Base-by-base conservation (phyloP, 1,140 invertebrate species). In the Paraescarpia echinospica region DNA sequence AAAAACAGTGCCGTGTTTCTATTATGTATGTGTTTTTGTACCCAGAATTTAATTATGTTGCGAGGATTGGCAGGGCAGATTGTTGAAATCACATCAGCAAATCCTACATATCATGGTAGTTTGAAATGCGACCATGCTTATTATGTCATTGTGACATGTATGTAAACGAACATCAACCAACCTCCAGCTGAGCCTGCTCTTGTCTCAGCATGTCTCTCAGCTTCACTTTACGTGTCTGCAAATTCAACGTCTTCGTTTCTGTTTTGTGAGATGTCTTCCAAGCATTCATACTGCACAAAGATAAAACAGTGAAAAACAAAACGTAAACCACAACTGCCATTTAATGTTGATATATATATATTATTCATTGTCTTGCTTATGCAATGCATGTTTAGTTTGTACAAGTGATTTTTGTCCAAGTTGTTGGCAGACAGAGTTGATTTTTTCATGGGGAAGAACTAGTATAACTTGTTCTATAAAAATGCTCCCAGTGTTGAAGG, bases 261-360 rank as follows among this genome's bases (percentile, higher is more conserved):
- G 34, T 91, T 59, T 14, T 48, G 34, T 91, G 33, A 33, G 34
- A 33, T 33, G 34, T 59, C 14, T 51, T 91, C 34, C 33, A 48
- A 33, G 91, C 91, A 59, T 48, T 48, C 91, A 91, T 91, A 34
- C 91, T 91, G 34, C 34, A 48, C 14, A 41, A 27, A 27, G 91
- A 51, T 91, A 33, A 14, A 91, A 48, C 41, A 33, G n/a, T 41
- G 18, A 59, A 27, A 35, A 34, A 12, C 22, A 35, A 48, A 91
- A 91, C n/a, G 5, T 90, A 90, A 90, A 90, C 0, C 18, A 18
- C 4, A 90, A 34, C n/a, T 33, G 18, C 35, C 35, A 27, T 0
- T 34, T 90, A 34, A 34, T 34, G 89, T 33, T 89, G 34, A 89
- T 18, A 89, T 89, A 89, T 33, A 89, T 18, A 89, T 89, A 89